Conservation (phyloP, 2,113 vertebrate species). For the Ictalurus furcatus region DNA sequence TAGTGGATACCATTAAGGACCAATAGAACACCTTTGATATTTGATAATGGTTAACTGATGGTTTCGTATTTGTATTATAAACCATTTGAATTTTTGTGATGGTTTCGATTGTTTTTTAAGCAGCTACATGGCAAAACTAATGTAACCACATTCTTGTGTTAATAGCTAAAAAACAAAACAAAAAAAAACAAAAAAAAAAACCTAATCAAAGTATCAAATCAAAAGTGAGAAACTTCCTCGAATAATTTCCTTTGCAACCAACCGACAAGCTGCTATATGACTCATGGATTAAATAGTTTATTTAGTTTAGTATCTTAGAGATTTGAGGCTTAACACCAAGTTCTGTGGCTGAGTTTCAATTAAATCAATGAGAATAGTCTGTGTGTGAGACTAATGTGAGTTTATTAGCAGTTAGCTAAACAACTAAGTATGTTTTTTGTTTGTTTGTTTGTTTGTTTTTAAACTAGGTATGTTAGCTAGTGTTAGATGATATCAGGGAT, state of each 20-base stretch:
- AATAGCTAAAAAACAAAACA: background rate
- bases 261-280: too few species aligned
- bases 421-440: background rate
- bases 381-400: background rate
- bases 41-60: too few species aligned
- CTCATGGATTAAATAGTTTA: too few species aligned
- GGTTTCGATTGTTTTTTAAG: too few species aligned
- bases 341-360: background rate
- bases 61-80: too few species aligned
- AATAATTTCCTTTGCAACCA: too few species aligned
- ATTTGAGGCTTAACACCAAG: background rate
- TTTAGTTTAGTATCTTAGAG: too few species aligned
- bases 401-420: background rate
- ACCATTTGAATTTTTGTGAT: too few species aligned
- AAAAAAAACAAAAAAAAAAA: too few species aligned
- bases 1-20: too few species aligned
- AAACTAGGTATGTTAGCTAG: background rate
- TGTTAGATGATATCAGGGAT: background rate
- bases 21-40: too few species aligned
- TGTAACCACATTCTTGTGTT: background rate
- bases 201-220: background rate
- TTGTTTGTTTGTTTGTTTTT: too few species aligned
- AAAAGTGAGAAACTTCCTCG: background rate
- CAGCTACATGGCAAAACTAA: background rate
- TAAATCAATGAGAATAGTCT: background rate